Base-by-base conservation (phyloP, 2,888 invertebrate genomes). In the Cistogaster globosa region DNA sequence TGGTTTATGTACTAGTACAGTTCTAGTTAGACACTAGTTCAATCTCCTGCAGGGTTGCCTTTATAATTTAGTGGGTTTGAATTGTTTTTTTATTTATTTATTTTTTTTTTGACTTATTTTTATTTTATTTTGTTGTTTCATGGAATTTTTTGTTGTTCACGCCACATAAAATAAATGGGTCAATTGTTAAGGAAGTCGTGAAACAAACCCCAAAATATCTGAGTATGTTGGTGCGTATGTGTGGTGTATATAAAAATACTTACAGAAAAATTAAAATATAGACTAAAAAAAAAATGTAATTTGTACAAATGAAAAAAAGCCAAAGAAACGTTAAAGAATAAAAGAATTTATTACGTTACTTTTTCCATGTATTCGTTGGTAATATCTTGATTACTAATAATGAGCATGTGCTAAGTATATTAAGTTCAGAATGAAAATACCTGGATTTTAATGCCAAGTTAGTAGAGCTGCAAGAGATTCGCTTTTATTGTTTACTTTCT, bases 141-240 rank as follows among this genome's bases (percentile, higher is more conserved):
- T 26, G 22, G 22, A 63, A 67, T 42, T 84, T 48, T 81, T 83
- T 83, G 76, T 71, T 79, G 86, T 89, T 90, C 89, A 89, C 90
- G 88, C 87, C 87, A 90, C 90, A 90, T 90, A 89, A 90, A 89
- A 87, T 89, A 90, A 90, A 88, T 90, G 89, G 90, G 90, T 90
- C 90, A 90, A 90, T 90, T 89, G 89, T 88, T 90, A 63, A 82
- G 75, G 67, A 78, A 85, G 53, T 85, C 75, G 53, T 83, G 45
- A 51, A 79, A 83, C 32, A 67, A 79, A 71, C 45, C 60, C 65
- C 74, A 74, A 74, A 67, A 74, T 32, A 32, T 32, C 63, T 68
- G 55, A 62, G 57, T 42, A n/a, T 77, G 12, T 57, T 55, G 38
- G 38, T 26, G 4, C 26, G 26, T 26, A 26, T 26, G 26, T 32